These are phyloP conservation scores for Imbricaverruca yamaguchii DNA, from an alignment of 2,888 invertebrate species.

Conservation along the genomic window DNA sequence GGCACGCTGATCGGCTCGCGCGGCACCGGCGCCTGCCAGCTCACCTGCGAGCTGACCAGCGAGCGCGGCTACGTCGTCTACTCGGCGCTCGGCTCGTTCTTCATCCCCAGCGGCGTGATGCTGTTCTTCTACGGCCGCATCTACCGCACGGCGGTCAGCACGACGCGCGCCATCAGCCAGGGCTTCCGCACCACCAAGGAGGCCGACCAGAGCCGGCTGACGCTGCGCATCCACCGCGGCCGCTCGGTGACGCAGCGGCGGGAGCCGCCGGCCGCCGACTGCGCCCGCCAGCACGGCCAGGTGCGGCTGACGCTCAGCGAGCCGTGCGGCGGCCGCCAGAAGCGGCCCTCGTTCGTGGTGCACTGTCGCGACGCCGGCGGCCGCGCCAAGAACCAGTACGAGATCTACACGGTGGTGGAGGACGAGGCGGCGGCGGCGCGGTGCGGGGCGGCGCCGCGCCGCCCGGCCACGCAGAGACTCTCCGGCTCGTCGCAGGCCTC, in stretches of 20 bases:
- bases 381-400: conserved; percentile 23
- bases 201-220: conserved; percentile 52
- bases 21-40: conserved; percentile 51
- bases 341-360: conserved; percentile 26
- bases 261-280: conserved; percentile 25
- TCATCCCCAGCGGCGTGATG: conserved; percentile 96
- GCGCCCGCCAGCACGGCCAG: conserved; percentile 2
- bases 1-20: conserved; percentile 27
- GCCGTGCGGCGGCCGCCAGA: conserved; percentile 14
- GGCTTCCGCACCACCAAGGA: conserved; percentile 38
- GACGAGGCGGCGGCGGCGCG: conserved; percentile 24
- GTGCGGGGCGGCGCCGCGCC: conserved; percentile 17
- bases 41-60: conserved; percentile 86
- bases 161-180: conserved; percentile 85
- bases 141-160: conserved; percentile 85
- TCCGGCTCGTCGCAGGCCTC: conserved; percentile 16
- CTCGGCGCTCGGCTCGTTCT: conserved; percentile 96
- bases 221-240: conserved; percentile 82
- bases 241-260: conserved; percentile 31
- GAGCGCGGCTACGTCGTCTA: conserved; percentile 94
- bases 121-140: conserved; percentile 96
- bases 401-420: conserved; percentile 28
- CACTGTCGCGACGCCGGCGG: conserved; percentile 25
- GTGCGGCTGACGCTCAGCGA: conserved; percentile 22
- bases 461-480: conserved; percentile 23